Evolutionary conservation across 1,140 invertebrate genomes (phyloP), one percentile per base, ranked within the genome.

Genomic region (Phthorimaea operculella): DNA sequence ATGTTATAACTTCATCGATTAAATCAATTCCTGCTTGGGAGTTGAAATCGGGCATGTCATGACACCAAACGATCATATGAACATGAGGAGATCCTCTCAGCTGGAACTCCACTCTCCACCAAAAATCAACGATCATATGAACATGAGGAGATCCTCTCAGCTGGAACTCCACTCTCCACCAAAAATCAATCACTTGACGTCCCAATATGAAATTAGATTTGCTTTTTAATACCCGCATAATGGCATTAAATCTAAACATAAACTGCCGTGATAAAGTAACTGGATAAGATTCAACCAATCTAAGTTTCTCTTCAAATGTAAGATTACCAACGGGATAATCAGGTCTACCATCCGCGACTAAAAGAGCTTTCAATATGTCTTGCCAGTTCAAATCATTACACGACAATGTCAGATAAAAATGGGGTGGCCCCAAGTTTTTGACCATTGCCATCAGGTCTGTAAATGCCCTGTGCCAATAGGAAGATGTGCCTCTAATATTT

Each of bases 61-160:
- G 48, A 56, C 56, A 63, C 68, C 63, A 66, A 1, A 63, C 14
- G 7, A 64, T 33, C 61, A 68, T 70, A 54, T 70, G 63, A 1
- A 65, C 33, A 56, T 68, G 59, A 16, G 59, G 68, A 34, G 56
- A 63, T 17, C 68, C 65, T 36, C 63, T 28, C 48, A 61, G 66
- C 54, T 63, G 59, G 18, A n/a, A n/a, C n/a, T n/a, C n/a, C n/a
- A n/a, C n/a, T n/a, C n/a, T n/a, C n/a, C n/a, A n/a, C n/a, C n/a
- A n/a, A n/a, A n/a, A n/a, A n/a, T n/a, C n/a, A n/a, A n/a, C n/a
- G n/a, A n/a, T n/a, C n/a, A n/a, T n/a, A n/a, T n/a, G n/a, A n/a
- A n/a, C n/a, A n/a, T n/a, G n/a, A n/a, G n/a, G n/a, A n/a, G n/a
- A n/a, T n/a, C n/a, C n/a, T n/a, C n/a, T n/a, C n/a, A n/a, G n/a